Conservation (phyloP, 2,797 vertebrate species). For the Sciurus vulgaris region DNA sequence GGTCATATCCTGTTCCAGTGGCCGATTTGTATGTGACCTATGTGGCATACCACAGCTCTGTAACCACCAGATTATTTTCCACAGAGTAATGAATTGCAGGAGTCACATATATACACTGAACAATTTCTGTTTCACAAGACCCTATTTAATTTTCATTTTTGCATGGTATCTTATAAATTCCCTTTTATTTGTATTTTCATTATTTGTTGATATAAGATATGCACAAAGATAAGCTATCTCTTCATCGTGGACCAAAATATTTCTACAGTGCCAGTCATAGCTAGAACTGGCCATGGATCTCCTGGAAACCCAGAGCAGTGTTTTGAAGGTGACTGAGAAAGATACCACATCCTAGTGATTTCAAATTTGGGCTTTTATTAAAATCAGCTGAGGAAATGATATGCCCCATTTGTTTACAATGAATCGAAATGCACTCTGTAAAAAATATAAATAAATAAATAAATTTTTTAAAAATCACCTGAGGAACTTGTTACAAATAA, state of each 20-base stretch:
- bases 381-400: neutral
- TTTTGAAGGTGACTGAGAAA: neutral
- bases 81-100: neutral
- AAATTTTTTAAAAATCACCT: no score
- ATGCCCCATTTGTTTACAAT: no score
- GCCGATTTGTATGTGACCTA: neutral
- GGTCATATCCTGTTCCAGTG: neutral
- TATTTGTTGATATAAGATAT: neutral
- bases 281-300: neutral
- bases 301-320: neutral
- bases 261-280: neutral
- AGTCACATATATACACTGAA: neutral
- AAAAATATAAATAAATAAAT: no score
- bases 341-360: neutral
- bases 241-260: neutral
- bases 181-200: slow-evolving; percentile 12
- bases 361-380: neutral
- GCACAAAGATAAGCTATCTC: neutral
- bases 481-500: neutral
- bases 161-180: neutral
- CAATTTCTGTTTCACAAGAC: neutral
- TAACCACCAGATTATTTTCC: neutral
- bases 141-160: neutral
- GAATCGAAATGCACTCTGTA: no score
- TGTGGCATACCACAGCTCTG: neutral